These are phyloP conservation scores for Lutjanus argentimaculatus DNA, from an alignment of 2,797 vertebrate species.

Conservation along the genomic window DNA sequence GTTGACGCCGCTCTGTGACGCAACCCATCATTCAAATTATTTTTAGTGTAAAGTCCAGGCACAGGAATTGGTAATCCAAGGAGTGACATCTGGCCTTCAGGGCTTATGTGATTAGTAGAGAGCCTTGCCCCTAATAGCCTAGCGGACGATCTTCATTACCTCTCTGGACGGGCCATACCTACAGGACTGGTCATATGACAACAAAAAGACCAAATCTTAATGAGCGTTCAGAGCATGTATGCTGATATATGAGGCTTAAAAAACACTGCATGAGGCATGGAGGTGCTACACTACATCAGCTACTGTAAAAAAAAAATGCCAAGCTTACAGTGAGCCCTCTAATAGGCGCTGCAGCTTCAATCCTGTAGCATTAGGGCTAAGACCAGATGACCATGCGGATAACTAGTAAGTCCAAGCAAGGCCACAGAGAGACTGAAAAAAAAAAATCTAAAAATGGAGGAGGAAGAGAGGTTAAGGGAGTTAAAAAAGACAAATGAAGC, in stretches of 20 bases:
- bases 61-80: constrained; percentile 88
- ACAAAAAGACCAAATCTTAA: background rate
- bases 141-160: constrained; percentile 82
- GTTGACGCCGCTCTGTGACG: constrained; percentile 73
- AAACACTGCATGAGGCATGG: constrained; percentile 18
- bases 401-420: constrained; percentile 55
- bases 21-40: constrained; percentile 86
- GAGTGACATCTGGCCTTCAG: constrained; percentile 87
- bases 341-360: constrained; percentile 63
- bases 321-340: constrained; percentile 58
- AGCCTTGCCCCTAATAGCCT: constrained; percentile 85
- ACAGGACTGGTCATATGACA: background rate
- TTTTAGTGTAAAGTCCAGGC: constrained; percentile 86
- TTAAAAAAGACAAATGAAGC: constrained; percentile 59
- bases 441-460: constrained; percentile 17
- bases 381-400: constrained; percentile 76
- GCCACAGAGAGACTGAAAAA: constrained; percentile 36
- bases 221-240: constrained; percentile 10
- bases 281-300: constrained; percentile 39
- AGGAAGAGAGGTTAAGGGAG: constrained; percentile 53
- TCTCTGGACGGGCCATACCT: constrained; percentile 51
- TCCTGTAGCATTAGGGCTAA: constrained; percentile 77
- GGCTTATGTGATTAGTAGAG: constrained; percentile 87
- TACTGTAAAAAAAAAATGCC: constrained; percentile 28
- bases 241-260: constrained; percentile 28